Evolutionary conservation across 2,797 vertebrate genomes (phyloP), one percentile per base, ranked within the genome.

Genomic region (Manis pentadactyla): DNA sequence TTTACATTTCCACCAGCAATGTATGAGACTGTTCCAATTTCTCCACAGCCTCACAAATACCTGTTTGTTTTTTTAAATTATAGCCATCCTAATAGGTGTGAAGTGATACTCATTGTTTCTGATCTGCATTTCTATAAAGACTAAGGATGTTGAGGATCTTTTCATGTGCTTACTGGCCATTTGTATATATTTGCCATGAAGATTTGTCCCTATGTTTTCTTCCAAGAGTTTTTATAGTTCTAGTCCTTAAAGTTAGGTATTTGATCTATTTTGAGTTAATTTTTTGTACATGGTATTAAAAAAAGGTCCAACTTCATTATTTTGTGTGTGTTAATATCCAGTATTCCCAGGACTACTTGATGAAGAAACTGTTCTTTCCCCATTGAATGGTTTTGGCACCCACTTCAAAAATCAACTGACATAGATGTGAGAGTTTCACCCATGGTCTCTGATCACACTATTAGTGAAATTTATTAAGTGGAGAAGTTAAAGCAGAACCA

Each of bases 151-250:
- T 66, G 63, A 90, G 51, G 91, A 57, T 75, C 46, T 87, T 79
- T 42, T 34, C 57, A 34, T 19, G 51, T 37, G 34, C 11, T 63
- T 49, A 57, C 0, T 46, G 46, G 42, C 23, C 31, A 25, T 19
- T 61, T 87, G 13, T 42, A 61, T 27, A 4, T 34, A 46, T 64
- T 23, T 71, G 25, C 83, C 42, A 90, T 17, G 31, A 93, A 63
- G 39, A 68, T 73, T 15, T 61, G 25, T 79, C 8, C 42, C 51
- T 74, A 34, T 39, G 61, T 64, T 90, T 94, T 68, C 75, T 63
- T 89, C 23, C 55, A 71, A 83, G 49, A 37, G n/a, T 83, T 95
- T 95, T 95, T 59, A 79, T 10, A 27, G 29, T 82, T 86, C 83
- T 84, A 83, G 49, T 64, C 93, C 87, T 93, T 69, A 23, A 61